Evolutionary conservation across 2,888 invertebrate genomes (phyloP).

Genomic region (Phymatocera aterrima): DNA sequence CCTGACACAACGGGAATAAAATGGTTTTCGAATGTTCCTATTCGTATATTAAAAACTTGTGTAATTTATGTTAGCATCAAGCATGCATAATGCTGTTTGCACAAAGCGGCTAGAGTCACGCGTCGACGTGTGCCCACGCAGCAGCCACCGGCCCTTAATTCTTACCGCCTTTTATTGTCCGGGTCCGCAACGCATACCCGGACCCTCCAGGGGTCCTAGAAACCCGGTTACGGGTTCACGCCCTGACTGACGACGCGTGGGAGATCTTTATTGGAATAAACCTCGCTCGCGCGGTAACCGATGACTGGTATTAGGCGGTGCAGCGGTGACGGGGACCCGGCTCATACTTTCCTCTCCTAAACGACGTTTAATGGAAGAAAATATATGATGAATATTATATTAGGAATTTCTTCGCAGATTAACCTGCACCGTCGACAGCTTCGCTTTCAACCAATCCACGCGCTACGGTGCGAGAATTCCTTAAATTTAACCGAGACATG

Average conservation of each 20-base stretch:
- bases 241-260: conserved; percentile 50
- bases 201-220: conserved; percentile 31
- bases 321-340: conserved; percentile 22
- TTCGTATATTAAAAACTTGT: conserved; percentile 71
- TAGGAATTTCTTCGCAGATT: conserved; percentile 1
- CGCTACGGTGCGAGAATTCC: background rate
- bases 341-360: too few species aligned
- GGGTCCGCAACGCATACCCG: conserved; percentile 27
- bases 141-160: conserved; percentile 60
- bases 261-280: conserved; percentile 55
- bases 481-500: background rate
- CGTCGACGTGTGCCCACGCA: conserved; percentile 68
- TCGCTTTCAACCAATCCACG: background rate
- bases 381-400: conserved; percentile 36
- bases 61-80: conserved; percentile 72
- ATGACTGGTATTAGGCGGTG: conserved; percentile 24
- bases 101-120: conserved; percentile 69
- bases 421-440: background rate
- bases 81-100: conserved; percentile 74
- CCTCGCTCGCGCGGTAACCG: conserved; percentile 40
- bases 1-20: background rate
- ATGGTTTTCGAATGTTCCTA: conserved; percentile 55
- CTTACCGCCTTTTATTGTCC: conserved; percentile 58
- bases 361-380: conserved; percentile 27
- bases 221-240: conserved; percentile 40